Percentiles rank a stretch among this genome's conserved stretches.
Conservation (phyloP, 1,140 invertebrate species). For the Diorhabda elongata region DNA sequence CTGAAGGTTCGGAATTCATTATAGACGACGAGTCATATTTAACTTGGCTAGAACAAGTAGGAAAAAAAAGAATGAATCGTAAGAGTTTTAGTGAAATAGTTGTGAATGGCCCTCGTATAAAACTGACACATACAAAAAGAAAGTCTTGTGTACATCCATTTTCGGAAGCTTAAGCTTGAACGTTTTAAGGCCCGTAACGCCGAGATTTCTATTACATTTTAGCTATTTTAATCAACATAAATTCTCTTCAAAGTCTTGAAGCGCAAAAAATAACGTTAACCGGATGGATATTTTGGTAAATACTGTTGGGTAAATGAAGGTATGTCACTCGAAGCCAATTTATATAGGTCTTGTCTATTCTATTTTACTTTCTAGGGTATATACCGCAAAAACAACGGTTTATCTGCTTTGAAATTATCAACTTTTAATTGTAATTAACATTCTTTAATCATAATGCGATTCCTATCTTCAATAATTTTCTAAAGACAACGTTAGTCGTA, state of each 20-base stretch:
- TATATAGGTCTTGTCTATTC: not conserved
- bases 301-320: not conserved
- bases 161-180: slow-evolving; percentile 12
- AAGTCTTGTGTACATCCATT: slow-evolving; percentile 18
- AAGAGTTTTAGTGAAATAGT: too few species aligned
- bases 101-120: not conserved
- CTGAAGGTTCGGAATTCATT: too few species aligned
- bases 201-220: slow-evolving; percentile 23
- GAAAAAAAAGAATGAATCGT: too few species aligned
- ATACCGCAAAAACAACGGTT: too few species aligned
- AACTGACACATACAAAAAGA: slow-evolving; percentile 13
- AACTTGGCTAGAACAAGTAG: too few species aligned
- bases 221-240: slow-evolving; percentile 23
- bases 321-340: not conserved
- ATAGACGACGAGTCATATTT: too few species aligned
- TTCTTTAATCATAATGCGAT: too few species aligned
- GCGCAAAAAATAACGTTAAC: slow-evolving; percentile 20
- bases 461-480: too few species aligned
- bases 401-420: too few species aligned
- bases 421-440: too few species aligned
- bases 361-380: too few species aligned
- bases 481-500: too few species aligned
- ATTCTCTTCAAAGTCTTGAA: slow-evolving; percentile 17
- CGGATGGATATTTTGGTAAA: slow-evolving; percentile 5
- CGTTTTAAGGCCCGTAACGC: slow-evolving; percentile 18